Base-by-base conservation (phyloP, 2,888 invertebrate species). In the Anthophora plumipes region DNA sequence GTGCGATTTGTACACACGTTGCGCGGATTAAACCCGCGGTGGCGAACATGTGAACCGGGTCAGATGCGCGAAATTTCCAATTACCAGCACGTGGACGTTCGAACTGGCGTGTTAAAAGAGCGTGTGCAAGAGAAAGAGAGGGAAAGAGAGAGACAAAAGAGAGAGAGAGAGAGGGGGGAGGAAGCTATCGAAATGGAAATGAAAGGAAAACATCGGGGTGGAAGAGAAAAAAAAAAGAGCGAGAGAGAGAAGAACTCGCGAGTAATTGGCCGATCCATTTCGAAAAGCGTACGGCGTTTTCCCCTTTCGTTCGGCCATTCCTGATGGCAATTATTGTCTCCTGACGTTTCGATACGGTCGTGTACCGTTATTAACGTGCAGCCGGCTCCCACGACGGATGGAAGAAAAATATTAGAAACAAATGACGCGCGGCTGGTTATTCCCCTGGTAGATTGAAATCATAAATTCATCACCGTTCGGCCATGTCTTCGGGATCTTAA, bases 21-120 rank as follows among this genome's bases (percentile, higher is more conserved):
- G 70, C 72, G 72, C 78, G 71, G 82, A 86, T 88, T 80, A 85
- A 80, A 83, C 52, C 68, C 70, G 74, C 68, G 84, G 71, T 64
- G 74, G 64, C 69, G 71, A 64, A 64, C 72, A 82, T 61, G 80
- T 60, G 84, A 77, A 83, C 75, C 66, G 80, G 83, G 83, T 85
- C 78, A 77, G 78, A 77, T 81, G 85, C 83, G 82, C 82, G 82
- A 86, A 89, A 86, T 84, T 80, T 84, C 84, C 88, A 85, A 89
- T 87, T 85, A 88, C 85, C 82, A 79, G 80, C 80, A 83, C 83
- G 78, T 81, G 87, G 78, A 78, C 82, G 77, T 74, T 77, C 75
- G 80, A 73, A 60, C 57, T 69, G 48, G 77, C 68, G 70, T 41
- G 78, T 77, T 82, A 74, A 82, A 82, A 75, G 39, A 64, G 59